Conservation (phyloP, 1,140 invertebrate species). For the Tetramorium alpestre region DNA sequence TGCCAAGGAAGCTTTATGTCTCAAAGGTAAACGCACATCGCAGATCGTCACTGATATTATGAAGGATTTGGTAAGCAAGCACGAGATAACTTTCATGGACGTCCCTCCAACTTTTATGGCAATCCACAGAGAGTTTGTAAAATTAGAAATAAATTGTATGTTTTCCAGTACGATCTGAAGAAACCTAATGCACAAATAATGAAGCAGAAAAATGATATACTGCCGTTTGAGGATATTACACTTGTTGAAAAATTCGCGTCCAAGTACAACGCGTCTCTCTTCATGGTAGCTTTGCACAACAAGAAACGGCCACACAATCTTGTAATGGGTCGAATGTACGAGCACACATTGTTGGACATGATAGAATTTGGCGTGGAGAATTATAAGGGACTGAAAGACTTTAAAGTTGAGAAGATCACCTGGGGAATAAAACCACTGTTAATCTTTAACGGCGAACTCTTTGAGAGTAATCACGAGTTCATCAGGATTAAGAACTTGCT, state of each 20-base stretch:
- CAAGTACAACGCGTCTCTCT: conserved; percentile 95
- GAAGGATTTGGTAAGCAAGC: conserved; percentile 92
- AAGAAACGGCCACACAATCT: conserved; percentile 98
- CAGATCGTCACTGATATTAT: conserved; percentile 90
- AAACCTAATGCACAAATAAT: conserved; percentile 93
- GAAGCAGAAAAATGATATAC: conserved; percentile 93
- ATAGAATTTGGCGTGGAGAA: conserved; percentile 96
- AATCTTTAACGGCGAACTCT: conserved; percentile 96
- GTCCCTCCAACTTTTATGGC: neutral
- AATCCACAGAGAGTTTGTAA: neutral
- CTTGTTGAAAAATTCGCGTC: conserved; percentile 94
- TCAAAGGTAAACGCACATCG: conserved; percentile 95
- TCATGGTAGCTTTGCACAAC: conserved; percentile 95
- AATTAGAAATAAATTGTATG: conserved; percentile 37
- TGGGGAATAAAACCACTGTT: conserved; percentile 96
- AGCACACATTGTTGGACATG: conserved; percentile 97
- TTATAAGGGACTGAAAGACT: conserved; percentile 92
- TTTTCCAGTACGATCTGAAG: conserved; percentile 91
- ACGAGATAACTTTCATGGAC: neutral
- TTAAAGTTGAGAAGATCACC: conserved; percentile 92
- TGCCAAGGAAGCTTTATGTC: conserved; percentile 93
- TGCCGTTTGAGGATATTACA: conserved; percentile 94
- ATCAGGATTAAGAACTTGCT: conserved; percentile 95
- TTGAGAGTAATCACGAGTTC: conserved; percentile 93
- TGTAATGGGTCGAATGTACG: conserved; percentile 95